Conservation (phyloP, 2,113 vertebrate genomes). For the Parus major region DNA sequence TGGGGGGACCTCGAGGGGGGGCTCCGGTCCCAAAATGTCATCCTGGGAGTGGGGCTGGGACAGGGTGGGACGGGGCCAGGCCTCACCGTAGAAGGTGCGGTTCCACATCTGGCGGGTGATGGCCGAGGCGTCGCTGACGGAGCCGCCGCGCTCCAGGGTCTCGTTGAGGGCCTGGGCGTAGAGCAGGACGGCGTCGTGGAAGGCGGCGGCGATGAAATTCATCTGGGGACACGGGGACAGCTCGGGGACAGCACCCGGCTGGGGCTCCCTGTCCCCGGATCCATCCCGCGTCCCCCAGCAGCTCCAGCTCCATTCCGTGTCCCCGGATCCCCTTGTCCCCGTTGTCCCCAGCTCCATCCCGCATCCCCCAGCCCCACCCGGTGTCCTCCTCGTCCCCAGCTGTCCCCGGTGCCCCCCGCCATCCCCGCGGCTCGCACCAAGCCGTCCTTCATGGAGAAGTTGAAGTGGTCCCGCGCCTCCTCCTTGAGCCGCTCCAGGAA, state of each 20-base stretch:
- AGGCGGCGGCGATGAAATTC: slow-evolving; percentile 75
- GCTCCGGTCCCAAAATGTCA: background rate
- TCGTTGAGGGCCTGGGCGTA: slow-evolving; percentile 74
- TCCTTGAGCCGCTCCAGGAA: slow-evolving; percentile 81
- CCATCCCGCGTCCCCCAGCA: too few species aligned
- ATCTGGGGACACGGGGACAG: slow-evolving; percentile 21
- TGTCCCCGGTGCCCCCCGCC: background rate
- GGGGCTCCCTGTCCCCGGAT: fast-evolving
- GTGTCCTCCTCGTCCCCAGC: background rate
- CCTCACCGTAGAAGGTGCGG: slow-evolving; percentile 74
- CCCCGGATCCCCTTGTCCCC: background rate
- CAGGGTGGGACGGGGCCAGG: background rate
- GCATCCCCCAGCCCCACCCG: background rate
- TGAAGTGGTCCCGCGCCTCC: slow-evolving; percentile 78
- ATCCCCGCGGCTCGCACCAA: slow-evolving; percentile 69
- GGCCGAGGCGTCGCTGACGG: slow-evolving; percentile 36
- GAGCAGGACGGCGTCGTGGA: slow-evolving; percentile 77
- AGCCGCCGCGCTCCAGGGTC: slow-evolving; percentile 64
- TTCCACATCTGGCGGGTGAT: slow-evolving; percentile 78
- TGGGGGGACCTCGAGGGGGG: background rate
- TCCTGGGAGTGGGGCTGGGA: background rate
- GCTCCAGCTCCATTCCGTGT: background rate
- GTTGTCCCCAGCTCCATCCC: background rate
- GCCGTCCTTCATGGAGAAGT: slow-evolving; percentile 85
- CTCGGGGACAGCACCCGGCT: fast-evolving